Evolutionary conservation across 2,888 invertebrate genomes (phyloP).

Genomic region (Hyles lineata): DNA sequence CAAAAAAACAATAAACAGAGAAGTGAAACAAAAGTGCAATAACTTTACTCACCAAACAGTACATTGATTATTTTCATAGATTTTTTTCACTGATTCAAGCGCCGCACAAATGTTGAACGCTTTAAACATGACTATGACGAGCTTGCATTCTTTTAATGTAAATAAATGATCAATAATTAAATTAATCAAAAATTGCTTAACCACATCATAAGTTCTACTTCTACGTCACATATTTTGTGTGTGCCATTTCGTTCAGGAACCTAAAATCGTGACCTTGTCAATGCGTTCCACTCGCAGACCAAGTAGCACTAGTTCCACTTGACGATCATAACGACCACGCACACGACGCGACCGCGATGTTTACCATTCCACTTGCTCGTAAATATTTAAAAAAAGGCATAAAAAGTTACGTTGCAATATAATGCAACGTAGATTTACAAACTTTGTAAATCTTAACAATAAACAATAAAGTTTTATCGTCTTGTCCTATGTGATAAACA

Average conservation of each 20-base stretch:
- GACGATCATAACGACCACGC: too few relatives aligned
- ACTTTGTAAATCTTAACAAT: too few relatives aligned
- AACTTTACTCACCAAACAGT: constrained; percentile 59
- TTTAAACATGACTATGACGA: constrained; percentile 51
- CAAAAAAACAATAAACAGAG: not conserved
- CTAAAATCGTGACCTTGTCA: too few relatives aligned
- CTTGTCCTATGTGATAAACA: too few relatives aligned
- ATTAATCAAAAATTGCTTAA: not conserved
- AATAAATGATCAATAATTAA: not conserved
- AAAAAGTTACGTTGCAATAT: too few relatives aligned
- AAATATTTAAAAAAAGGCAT: too few relatives aligned
- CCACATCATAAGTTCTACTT: not conserved
- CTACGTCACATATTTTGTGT: not conserved
- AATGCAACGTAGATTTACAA: too few relatives aligned
- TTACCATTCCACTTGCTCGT: too few relatives aligned
- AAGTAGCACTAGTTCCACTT: too few relatives aligned
- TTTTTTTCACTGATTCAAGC: constrained; percentile 57
- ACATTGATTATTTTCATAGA: constrained; percentile 64
- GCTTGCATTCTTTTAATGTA: not conserved
- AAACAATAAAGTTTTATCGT: too few relatives aligned
- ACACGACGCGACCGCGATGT: too few relatives aligned
- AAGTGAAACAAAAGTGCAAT: not conserved
- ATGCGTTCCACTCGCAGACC: too few relatives aligned
- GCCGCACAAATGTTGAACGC: constrained; percentile 44
- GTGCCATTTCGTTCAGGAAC: not conserved